phyloP scores from a whole-genome alignment of 2,797 vertebrate genomes.

The Rhincodon typus region DNA sequence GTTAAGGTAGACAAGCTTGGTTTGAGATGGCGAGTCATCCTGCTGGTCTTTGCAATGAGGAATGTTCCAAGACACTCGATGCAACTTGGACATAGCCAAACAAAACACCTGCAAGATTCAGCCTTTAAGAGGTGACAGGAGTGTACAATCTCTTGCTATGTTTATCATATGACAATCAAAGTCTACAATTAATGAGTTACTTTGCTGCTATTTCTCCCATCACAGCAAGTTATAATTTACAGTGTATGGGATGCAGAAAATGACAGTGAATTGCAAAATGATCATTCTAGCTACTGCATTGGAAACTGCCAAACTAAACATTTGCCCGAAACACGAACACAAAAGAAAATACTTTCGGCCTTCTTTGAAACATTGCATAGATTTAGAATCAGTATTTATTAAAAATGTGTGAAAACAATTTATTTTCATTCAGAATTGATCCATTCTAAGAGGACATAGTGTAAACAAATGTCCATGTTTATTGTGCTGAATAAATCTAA shows the following conservation, averaged over 20 bases:
- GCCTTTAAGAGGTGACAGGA: background rate
- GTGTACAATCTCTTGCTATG: background rate
- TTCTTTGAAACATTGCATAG: background rate
- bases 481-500: background rate
- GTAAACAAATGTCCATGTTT: background rate
- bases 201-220: background rate
- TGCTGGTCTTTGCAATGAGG: no score
- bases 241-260: background rate
- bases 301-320: no score
- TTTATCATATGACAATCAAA: background rate
- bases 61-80: no score
- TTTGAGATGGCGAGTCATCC: no score
- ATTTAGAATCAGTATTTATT: background rate
- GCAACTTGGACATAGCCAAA: no score
- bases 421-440: background rate
- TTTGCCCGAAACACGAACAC: no score
- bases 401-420: background rate
- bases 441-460: background rate
- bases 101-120: no score
- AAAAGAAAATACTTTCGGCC: background rate
- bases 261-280: no score
- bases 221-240: background rate
- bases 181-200: background rate
- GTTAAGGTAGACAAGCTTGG: no score
- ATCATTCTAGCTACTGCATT: no score